phyloP scores from a whole-genome alignment of 2,888 invertebrate genomes.

The Drosophila conformis region DNA sequence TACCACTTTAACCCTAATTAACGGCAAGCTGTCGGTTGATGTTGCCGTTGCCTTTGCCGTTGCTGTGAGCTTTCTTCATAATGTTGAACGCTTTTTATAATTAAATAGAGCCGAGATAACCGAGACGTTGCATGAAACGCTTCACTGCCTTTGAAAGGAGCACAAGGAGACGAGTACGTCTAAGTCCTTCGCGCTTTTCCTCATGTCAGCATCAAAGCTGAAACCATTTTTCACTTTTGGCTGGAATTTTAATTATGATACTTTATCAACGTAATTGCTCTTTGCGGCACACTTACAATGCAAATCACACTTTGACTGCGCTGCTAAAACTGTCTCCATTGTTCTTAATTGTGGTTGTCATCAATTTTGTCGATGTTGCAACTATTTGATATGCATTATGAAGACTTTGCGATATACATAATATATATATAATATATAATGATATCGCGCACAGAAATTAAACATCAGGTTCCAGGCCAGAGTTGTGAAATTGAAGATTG shows the following conservation, averaged over 20 bases:
- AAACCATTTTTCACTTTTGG: slow-evolving; percentile 27
- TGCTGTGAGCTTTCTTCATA: slow-evolving; percentile 21
- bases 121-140: slow-evolving; percentile 28
- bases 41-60: slow-evolving; percentile 15
- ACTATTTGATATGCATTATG: not conserved
- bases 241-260: slow-evolving; percentile 57
- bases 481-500: not conserved
- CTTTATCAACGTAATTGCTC: slow-evolving; percentile 65
- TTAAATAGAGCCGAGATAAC: slow-evolving; percentile 16
- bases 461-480: slow-evolving; percentile 38
- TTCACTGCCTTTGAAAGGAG: slow-evolving; percentile 46
- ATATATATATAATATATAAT: too few relatives aligned
- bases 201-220: slow-evolving; percentile 29
- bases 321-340: not conserved
- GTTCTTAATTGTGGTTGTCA: not conserved
- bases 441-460: slow-evolving; percentile 25
- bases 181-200: slow-evolving; percentile 5
- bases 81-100: slow-evolving; percentile 28
- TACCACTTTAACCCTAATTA: slow-evolving; percentile 61
- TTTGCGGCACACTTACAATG: slow-evolving; percentile 8
- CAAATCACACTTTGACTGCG: not conserved
- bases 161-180: slow-evolving; percentile 1
- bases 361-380: not conserved
- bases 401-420: slow-evolving; percentile 17
- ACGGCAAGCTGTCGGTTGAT: slow-evolving; percentile 31